Percentiles rank a stretch among this genome's conserved stretches.
Conservation (phyloP, 2,888 invertebrate species). For the Globia sparganii region DNA sequence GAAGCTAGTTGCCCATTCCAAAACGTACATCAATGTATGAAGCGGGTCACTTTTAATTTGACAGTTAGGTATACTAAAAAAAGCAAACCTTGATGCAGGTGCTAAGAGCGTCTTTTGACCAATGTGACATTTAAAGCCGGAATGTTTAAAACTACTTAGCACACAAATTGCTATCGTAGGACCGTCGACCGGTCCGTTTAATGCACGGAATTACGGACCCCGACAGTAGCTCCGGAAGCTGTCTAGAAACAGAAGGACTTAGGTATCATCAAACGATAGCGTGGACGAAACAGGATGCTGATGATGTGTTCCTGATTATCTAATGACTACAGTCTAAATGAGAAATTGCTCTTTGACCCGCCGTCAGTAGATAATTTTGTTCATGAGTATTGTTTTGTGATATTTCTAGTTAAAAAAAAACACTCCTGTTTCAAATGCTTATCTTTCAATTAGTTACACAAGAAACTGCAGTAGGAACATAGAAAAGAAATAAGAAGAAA, state of each 20-base stretch:
- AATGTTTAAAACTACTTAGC: background rate
- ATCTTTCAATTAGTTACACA: conserved; percentile 17
- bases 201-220: background rate
- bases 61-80: background rate
- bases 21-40: background rate
- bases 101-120: conserved; percentile 1
- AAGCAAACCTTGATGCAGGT: background rate
- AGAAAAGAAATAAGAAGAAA: no score
- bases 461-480: background rate
- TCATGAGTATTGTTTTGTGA: conserved; percentile 9
- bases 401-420: conserved; percentile 11
- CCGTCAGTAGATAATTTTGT: conserved; percentile 37
- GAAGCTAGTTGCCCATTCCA: background rate
- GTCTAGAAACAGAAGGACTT: conserved; percentile 39
- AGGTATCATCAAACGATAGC: conserved; percentile 52
- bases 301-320: conserved; percentile 72
- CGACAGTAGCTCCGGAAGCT: conserved; percentile 1
- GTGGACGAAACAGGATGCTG: conserved; percentile 64
- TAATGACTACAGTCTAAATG: conserved; percentile 65
- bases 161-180: background rate
- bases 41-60: background rate
- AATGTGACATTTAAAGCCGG: conserved; percentile 14
- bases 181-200: conserved; percentile 20
- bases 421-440: background rate
- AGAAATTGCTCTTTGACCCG: conserved; percentile 68